A percentile compares a stretch with the other conserved stretches of the same genome.
These are phyloP conservation scores for Tortricodes alternella DNA, from an alignment of 2,888 invertebrate species.

Conservation along the genomic window DNA sequence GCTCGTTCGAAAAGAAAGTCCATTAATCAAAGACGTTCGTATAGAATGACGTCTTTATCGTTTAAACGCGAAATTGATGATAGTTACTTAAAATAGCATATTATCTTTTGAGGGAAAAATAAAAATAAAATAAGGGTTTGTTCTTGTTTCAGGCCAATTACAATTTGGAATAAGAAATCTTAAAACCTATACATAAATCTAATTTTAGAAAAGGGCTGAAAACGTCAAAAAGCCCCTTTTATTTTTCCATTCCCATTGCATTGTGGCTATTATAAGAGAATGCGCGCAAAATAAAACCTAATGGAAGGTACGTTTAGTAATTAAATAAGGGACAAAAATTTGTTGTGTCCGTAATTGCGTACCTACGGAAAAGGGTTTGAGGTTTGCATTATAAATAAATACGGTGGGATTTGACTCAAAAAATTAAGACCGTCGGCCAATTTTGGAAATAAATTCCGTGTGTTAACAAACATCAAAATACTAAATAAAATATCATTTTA, in stretches of 20 bases:
- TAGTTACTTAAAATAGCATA: too few species aligned
- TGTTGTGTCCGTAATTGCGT: constrained; percentile 16
- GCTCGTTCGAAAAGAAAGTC: too few species aligned
- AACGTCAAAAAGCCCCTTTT: not conserved
- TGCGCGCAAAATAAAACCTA: constrained; percentile 31
- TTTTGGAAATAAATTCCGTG: not conserved
- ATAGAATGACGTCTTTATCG: too few species aligned
- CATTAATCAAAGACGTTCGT: too few species aligned
- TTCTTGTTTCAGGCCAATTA: not conserved
- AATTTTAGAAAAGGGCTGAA: constrained; percentile 10
- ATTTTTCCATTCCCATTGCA: constrained; percentile 6
- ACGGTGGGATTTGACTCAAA: not conserved
- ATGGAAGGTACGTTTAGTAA: constrained; percentile 41
- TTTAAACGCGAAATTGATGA: too few species aligned
- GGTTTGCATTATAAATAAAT: constrained; percentile 2
- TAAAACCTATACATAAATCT: not conserved
- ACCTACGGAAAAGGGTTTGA: constrained; percentile 15
- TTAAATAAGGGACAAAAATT: constrained; percentile 44
- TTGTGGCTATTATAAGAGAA: constrained; percentile 25
- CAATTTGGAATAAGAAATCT: not conserved
- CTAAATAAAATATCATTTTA: too few species aligned
- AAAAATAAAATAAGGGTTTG: too few species aligned
- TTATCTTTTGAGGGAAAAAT: too few species aligned
- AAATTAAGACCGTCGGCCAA: not conserved
- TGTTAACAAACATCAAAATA: not conserved